Evolutionary conservation across 2,797 vertebrate genomes (phyloP).

Genomic region (Nasua narica): DNA sequence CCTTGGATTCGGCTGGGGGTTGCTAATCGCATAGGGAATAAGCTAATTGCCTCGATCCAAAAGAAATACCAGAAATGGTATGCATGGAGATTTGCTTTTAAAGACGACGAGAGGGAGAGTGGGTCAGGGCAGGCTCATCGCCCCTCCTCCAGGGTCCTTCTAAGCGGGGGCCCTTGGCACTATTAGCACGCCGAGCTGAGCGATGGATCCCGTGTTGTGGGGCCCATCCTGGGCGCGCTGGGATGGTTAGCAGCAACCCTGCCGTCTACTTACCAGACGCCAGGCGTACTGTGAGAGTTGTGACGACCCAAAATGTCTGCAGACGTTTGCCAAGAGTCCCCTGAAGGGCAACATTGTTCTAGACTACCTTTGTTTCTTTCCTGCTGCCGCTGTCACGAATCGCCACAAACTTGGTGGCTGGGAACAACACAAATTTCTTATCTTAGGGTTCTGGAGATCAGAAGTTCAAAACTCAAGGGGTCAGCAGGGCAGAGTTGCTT

Average conservation of each 20-base stretch:
- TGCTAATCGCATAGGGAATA: not conserved
- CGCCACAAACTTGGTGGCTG: not conserved
- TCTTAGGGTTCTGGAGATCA: not conserved
- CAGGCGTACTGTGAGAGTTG: not conserved
- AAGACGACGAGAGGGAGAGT: not conserved
- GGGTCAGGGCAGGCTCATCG: not conserved
- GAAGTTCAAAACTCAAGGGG: not conserved
- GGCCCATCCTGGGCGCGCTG: not conserved
- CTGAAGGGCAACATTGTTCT: not conserved
- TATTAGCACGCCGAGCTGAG: too few relatives aligned
- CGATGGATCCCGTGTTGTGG: not conserved
- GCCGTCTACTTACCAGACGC: not conserved
- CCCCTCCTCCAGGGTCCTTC: not conserved
- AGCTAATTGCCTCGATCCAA: not conserved
- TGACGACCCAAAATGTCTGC: not conserved
- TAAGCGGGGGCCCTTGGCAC: not conserved
- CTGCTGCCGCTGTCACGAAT: not conserved
- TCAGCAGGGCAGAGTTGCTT: not conserved
- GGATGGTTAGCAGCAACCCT: not conserved
- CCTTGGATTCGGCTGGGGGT: not conserved
- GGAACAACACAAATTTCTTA: not conserved
- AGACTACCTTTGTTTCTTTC: not conserved
- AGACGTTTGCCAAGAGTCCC: not conserved
- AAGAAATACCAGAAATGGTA: not conserved
- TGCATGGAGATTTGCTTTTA: not conserved